phyloP scores from a whole-genome alignment of 2,797 vertebrate genomes.

The Echiichthys vipera region DNA sequence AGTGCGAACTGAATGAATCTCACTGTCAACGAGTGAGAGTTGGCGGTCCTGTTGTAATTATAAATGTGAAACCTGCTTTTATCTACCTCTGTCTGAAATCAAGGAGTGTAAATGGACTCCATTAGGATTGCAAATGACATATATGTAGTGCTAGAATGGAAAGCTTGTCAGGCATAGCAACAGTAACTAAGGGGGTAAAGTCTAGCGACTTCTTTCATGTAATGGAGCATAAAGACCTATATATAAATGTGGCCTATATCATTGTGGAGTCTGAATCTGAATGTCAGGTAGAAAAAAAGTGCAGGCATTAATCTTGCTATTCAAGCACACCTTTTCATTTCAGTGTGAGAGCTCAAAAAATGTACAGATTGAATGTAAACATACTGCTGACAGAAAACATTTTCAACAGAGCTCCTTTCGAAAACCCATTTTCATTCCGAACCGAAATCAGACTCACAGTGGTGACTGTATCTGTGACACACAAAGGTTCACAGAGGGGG shows the following conservation, averaged over 20 bases:
- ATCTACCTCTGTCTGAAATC: background rate
- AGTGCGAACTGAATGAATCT: too few relatives aligned
- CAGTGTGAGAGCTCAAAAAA: constrained; percentile 22
- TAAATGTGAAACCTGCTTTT: background rate
- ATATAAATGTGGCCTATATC: background rate
- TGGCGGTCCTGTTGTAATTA: too few relatives aligned
- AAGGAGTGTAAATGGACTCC: background rate
- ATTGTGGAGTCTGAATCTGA: background rate
- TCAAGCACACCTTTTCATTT: constrained; percentile 31
- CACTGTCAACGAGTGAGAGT: too few relatives aligned
- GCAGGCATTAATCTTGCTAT: constrained; percentile 35
- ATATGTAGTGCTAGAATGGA: background rate
- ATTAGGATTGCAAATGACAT: background rate
- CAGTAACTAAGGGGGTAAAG: background rate
- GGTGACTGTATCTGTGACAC: constrained; percentile 32
- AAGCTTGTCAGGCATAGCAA: background rate
- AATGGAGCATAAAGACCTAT: background rate
- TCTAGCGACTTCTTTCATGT: background rate
- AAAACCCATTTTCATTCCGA: constrained; percentile 53
- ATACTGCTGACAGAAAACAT: constrained; percentile 24
- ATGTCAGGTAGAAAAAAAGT: background rate
- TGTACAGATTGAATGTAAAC: constrained; percentile 47
- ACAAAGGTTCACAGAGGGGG: constrained; percentile 33
- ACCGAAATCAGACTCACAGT: constrained; percentile 34
- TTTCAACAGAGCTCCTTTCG: constrained; percentile 17